A percentile compares a stretch with the other conserved stretches of the same genome.
Evolutionary conservation across 2,797 vertebrate species (phyloP).

Genomic region (Sebastiscus albofasciatus): DNA sequence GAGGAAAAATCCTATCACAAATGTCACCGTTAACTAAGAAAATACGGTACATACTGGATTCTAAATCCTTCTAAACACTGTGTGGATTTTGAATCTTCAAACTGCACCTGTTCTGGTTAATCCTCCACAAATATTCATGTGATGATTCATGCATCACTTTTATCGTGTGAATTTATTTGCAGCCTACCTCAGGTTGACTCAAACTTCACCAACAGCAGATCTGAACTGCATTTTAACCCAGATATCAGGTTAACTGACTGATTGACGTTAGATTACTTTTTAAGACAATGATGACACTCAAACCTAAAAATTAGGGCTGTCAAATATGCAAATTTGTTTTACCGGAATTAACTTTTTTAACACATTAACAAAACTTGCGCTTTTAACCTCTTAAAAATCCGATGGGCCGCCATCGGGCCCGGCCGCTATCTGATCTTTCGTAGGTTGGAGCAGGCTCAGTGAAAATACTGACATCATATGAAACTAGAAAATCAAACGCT

Average conservation of each 20-base stretch:
- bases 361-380: too few species aligned
- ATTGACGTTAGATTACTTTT: not conserved
- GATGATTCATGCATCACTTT: not conserved
- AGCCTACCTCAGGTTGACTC: not conserved
- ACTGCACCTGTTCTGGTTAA: not conserved
- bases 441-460: too few species aligned
- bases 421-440: too few species aligned
- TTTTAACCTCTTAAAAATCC: too few species aligned
- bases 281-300: not conserved
- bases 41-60: not conserved
- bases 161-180: not conserved
- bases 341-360: accelerated
- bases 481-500: too few species aligned
- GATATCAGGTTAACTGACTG: not conserved
- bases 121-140: not conserved
- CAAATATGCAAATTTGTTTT: accelerated
- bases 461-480: too few species aligned
- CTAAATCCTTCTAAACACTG: not conserved
- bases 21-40: not conserved
- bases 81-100: not conserved
- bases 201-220: not conserved
- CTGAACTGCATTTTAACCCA: not conserved
- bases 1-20: not conserved
- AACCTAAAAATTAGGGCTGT: not conserved
- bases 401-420: too few species aligned